Evolutionary conservation across 2,113 vertebrate species (phyloP), one percentile per base, ranked within the genome.

Genomic region (Ia io): DNA sequence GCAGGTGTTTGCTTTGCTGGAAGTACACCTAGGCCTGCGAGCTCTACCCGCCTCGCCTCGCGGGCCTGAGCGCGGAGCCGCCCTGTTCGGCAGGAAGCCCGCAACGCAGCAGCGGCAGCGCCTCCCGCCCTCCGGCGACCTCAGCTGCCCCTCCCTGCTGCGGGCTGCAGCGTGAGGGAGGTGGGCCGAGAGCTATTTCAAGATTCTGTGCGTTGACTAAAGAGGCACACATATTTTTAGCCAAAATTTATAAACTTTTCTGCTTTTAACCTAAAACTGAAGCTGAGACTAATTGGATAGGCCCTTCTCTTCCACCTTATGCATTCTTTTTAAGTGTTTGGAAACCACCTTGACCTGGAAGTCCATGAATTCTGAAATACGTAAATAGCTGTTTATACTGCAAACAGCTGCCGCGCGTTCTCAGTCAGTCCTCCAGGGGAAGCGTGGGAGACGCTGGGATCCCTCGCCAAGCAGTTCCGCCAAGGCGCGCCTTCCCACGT

Each of bases 161-260:
- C 84, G 80, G 70, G 25, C 16, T 35, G 79, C 80, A 44, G 13
- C 14, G 69, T 47, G 35, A 65, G 67, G 51, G 79, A 80, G 59
- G 37, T 51, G 61, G 53, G 71, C 63, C 12, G 14, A 73, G 73
- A 88, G 65, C 83, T 96, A 93, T 96, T 96, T 94, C 85, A 90
- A 96, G 93, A 40, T 40, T 40, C 18, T 9, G 5, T 42, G 8
- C 22, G 65, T 84, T 84, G 73, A 92, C 71, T 74, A 53, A 87
- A 97, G 87, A 94, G 28, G 11, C n/a, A 44, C 2, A 56, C 13
- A 49, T 82, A 84, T 88, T 95, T 96, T 96, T 88, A 96, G 82
- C 51, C n/a, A 73, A 47, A 84, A 91, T 61, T n/a, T 71, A 79
- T 63, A 90, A 69, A 94, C 86, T 88, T 76, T 44, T 70, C 95